phyloP scores from a whole-genome alignment of 2,888 invertebrate species.

The Leptodirus hochenwartii region DNA sequence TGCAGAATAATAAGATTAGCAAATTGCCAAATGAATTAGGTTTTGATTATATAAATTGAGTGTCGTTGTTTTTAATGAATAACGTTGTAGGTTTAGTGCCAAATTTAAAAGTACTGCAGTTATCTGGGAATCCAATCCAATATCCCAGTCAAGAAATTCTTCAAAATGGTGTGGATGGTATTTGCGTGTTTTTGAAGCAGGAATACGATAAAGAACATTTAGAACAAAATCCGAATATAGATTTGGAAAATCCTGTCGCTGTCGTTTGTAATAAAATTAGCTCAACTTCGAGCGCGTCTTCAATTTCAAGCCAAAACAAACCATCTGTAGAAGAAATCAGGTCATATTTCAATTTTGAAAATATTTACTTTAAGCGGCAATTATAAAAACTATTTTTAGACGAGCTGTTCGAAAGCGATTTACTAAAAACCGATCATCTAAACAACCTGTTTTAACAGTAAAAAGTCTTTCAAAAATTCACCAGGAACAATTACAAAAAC shows the following conservation, averaged over 20 bases:
- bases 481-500: too few species aligned
- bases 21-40: constrained; percentile 43
- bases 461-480: constrained; percentile 6
- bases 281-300: too few species aligned
- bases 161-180: constrained; percentile 28
- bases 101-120: constrained; percentile 40
- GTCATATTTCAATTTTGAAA: too few species aligned
- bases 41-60: constrained; percentile 7
- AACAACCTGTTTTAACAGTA: constrained; percentile 6
- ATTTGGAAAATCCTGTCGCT: too few species aligned
- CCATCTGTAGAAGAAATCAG: too few species aligned
- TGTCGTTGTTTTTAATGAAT: constrained; percentile 1
- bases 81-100: constrained; percentile 28
- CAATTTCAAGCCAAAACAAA: too few species aligned
- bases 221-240: too few species aligned
- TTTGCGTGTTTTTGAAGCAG: constrained; percentile 19
- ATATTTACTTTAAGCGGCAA: too few species aligned
- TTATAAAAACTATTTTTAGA: too few species aligned
- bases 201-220: constrained; percentile 17
- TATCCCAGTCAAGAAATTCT: constrained; percentile 38
- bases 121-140: constrained; percentile 39
- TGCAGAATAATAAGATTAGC: constrained; percentile 42
- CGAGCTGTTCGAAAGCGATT: too few species aligned
- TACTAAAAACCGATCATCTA: too few species aligned
- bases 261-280: too few species aligned